phyloP scores from a whole-genome alignment of 92 coral and sea anemone genomes.

The Montipora capitata region DNA sequence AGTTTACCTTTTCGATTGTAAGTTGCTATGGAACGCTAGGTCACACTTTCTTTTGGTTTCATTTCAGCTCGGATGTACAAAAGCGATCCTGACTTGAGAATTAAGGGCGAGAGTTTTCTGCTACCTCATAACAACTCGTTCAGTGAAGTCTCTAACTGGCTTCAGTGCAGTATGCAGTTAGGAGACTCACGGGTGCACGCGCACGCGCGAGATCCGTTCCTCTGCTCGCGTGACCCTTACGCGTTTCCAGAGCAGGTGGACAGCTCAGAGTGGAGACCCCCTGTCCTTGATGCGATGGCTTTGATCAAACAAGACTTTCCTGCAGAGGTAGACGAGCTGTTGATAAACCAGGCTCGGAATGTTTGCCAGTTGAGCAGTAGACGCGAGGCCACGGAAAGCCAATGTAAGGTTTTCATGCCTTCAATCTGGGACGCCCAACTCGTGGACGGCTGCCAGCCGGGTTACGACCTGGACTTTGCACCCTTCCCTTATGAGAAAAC shows the following conservation, averaged over 20 bases:
- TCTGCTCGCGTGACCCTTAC: constrained; percentile 52
- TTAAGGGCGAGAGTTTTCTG: constrained; percentile 62
- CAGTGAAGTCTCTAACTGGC: constrained; percentile 71
- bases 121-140: constrained; percentile 18
- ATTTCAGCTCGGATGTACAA: constrained; percentile 80
- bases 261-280: constrained; percentile 50
- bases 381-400: constrained; percentile 47
- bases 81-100: constrained; percentile 83
- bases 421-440: constrained; percentile 48
- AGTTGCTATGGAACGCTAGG: too few relatives aligned
- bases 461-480: constrained; percentile 30
- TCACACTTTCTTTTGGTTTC: not conserved
- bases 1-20: too few relatives aligned
- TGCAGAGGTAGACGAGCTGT: constrained; percentile 43
- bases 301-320: constrained; percentile 32
- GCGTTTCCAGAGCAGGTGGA: constrained; percentile 48
- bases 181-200: constrained; percentile 61
- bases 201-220: constrained; percentile 61
- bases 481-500: constrained; percentile 14
- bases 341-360: constrained; percentile 45
- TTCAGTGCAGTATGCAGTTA: constrained; percentile 77
- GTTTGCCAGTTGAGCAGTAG: constrained; percentile 37
- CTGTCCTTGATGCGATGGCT: constrained; percentile 58
- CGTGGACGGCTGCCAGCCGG: constrained; percentile 47
- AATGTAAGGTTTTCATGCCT: constrained; percentile 59